Evolutionary conservation across 2,888 invertebrate species (phyloP).

Genomic region (Cylindroiulus punctatus): DNA sequence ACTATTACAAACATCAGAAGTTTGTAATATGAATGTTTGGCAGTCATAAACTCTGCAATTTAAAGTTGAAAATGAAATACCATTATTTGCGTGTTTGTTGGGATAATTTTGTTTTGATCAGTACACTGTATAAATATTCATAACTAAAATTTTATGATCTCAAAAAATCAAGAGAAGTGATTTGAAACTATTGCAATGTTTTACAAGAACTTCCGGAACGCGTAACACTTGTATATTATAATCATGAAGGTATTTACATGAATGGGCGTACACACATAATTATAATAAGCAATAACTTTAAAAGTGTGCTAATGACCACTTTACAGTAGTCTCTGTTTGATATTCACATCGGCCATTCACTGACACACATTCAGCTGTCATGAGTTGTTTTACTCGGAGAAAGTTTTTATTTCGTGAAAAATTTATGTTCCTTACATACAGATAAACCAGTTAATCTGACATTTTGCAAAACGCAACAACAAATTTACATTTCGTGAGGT

Average conservation of each 20-base stretch:
- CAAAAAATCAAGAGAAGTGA: too few relatives aligned
- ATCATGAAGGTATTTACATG: not conserved
- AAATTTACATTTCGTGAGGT: not conserved
- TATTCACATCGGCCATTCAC: not conserved
- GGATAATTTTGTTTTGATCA: too few relatives aligned
- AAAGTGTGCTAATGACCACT: not conserved
- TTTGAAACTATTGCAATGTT: not conserved
- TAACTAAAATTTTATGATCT: too few relatives aligned
- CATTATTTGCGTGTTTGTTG: too few relatives aligned
- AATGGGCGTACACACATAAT: not conserved
- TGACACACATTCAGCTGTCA: not conserved
- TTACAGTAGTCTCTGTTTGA: not conserved
- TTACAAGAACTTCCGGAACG: not conserved
- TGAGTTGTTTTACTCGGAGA: not conserved
- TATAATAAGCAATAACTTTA: not conserved
- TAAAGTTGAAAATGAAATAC: too few relatives aligned
- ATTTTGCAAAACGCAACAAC: not conserved
- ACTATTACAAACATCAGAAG: too few relatives aligned
- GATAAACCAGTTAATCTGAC: conserved; percentile 12
- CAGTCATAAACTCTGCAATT: too few relatives aligned
- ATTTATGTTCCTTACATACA: too few relatives aligned
- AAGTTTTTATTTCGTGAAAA: conserved; percentile 6
- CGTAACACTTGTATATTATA: not conserved
- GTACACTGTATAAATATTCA: too few relatives aligned
- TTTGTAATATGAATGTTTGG: too few relatives aligned